A percentile compares a stretch with the other conserved stretches of the same genome.
These are phyloP conservation scores for Danio kyathit DNA, from an alignment of 2,797 vertebrate genomes.

Conservation along the genomic window DNA sequence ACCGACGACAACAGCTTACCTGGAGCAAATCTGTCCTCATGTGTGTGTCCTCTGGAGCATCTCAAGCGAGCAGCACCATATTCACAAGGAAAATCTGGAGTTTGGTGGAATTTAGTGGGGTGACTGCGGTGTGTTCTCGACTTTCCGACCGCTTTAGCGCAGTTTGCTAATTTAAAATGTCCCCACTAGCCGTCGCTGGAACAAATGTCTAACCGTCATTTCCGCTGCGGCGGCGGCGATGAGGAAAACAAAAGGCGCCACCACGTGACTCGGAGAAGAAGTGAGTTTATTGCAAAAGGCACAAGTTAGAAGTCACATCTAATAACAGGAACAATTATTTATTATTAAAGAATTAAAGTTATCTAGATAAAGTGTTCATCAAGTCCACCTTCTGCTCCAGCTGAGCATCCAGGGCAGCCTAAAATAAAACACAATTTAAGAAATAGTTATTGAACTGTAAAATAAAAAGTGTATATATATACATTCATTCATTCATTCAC, in stretches of 20 bases:
- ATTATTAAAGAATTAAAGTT: background rate
- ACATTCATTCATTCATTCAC: too few relatives aligned
- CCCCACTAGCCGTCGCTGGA: slow-evolving; percentile 76
- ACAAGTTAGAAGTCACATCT: background rate
- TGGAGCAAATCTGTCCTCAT: slow-evolving; percentile 67
- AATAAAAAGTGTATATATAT: background rate
- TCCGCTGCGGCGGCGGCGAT: slow-evolving; percentile 59
- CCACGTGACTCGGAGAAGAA: slow-evolving; percentile 14
- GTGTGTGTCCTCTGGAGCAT: slow-evolving; percentile 72
- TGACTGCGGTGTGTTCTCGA: slow-evolving; percentile 42
- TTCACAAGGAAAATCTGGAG: background rate
- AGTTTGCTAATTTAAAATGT: slow-evolving; percentile 81
- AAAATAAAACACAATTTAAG: background rate
- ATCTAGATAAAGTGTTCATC: slow-evolving; percentile 63
- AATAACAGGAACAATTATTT: background rate
- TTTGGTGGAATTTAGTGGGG: slow-evolving; percentile 33
- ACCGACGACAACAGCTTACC: slow-evolving; percentile 69
- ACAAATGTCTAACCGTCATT: slow-evolving; percentile 69
- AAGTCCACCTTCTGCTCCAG: slow-evolving; percentile 78
- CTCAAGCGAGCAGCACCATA: slow-evolving; percentile 1
- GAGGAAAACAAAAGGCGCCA: background rate
- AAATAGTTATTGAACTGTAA: too few relatives aligned
- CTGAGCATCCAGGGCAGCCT: slow-evolving; percentile 80
- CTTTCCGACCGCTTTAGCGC: slow-evolving; percentile 64
- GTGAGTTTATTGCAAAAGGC: slow-evolving; percentile 21